A percentile compares a stretch with the other conserved stretches of the same genome.
Evolutionary conservation across 53 echinoderm and acorn worm genomes (phyloP).

Genomic region (Apostichopus leukothele): DNA sequence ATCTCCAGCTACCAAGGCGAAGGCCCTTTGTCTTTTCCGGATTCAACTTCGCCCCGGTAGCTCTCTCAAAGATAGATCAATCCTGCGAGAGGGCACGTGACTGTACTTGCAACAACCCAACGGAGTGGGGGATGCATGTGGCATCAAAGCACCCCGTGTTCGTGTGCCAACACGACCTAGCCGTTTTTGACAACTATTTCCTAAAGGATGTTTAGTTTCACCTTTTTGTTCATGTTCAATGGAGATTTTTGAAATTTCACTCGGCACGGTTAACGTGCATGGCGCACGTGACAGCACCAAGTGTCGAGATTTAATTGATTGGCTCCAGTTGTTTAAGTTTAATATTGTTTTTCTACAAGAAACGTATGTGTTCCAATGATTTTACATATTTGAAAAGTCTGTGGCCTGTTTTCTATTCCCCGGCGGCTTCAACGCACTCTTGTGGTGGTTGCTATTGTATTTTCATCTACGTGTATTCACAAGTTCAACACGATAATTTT

Average conservation of each 20-base stretch:
- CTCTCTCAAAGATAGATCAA: too few species aligned
- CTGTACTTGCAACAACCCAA: not conserved
- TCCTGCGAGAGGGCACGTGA: too few species aligned
- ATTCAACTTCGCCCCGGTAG: too few species aligned
- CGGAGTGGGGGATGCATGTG: too few species aligned
- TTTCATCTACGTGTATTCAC: not conserved
- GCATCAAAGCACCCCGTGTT: too few species aligned
- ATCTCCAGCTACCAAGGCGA: too few species aligned
- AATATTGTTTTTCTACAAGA: slow-evolving; percentile 11
- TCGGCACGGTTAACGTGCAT: not conserved
- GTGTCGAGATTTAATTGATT: not conserved
- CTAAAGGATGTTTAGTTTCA: too few species aligned
- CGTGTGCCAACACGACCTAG: not conserved
- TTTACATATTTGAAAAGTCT: not conserved
- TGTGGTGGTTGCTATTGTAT: not conserved
- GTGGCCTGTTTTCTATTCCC: not conserved
- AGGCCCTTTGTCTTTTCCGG: too few species aligned
- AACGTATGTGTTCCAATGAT: not conserved
- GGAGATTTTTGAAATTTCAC: not conserved
- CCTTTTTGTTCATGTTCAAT: not conserved
- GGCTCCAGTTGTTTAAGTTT: not conserved
- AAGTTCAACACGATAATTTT: not conserved
- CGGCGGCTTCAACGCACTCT: too few species aligned
- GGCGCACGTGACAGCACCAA: not conserved
- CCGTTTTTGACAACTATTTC: too few species aligned